A percentile compares a stretch with the other conserved stretches of the same genome.
phyloP scores from a whole-genome alignment of 2,113 vertebrate species.

The Colius striatus region DNA sequence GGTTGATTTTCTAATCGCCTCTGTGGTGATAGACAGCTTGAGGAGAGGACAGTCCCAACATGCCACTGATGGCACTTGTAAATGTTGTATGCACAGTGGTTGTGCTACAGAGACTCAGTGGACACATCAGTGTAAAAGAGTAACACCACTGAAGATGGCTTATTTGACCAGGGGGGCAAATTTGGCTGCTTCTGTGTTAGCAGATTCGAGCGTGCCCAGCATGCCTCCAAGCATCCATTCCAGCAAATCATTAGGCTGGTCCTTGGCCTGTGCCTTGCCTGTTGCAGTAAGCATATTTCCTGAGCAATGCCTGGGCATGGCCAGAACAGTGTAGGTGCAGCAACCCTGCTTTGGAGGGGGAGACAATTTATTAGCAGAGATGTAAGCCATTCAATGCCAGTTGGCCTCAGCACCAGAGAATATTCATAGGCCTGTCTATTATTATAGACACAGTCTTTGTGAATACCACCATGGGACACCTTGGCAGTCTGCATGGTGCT shows the following conservation, averaged over 20 bases:
- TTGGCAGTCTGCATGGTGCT: neutral
- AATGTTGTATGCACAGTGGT: fast-evolving
- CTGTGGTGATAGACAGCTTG: neutral
- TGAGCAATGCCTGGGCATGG: neutral
- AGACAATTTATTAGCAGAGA: neutral
- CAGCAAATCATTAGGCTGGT: fast-evolving
- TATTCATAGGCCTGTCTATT: neutral
- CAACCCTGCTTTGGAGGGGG: neutral
- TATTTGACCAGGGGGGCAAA: neutral
- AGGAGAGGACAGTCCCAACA: neutral
- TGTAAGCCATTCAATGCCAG: neutral
- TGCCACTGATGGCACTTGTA: neutral
- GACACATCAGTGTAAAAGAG: neutral
- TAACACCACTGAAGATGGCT: neutral
- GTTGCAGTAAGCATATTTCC: fast-evolving
- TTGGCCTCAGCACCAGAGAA: neutral
- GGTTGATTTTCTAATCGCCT: neutral
- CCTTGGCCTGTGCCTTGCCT: neutral
- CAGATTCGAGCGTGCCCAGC: fast-evolving
- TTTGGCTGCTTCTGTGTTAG: neutral
- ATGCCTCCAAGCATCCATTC: neutral
- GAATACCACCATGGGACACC: neutral
- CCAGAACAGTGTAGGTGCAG: neutral
- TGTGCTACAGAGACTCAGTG: neutral
- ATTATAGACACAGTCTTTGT: neutral